Conservation (phyloP, 2,888 invertebrate species). For the Mythimna ferrago region DNA sequence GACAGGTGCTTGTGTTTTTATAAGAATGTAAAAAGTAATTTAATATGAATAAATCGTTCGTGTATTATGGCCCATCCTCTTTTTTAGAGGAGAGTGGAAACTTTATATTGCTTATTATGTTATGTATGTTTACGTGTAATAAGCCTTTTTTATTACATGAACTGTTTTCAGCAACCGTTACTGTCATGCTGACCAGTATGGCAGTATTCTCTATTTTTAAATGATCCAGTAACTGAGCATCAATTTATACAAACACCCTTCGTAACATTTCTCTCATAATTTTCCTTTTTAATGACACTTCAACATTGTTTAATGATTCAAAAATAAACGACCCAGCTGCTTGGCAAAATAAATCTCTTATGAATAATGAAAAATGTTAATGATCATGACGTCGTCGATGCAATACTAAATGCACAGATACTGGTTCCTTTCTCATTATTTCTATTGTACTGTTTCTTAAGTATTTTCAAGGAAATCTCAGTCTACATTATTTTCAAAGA, state of each 20-base stretch:
- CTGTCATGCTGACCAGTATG: too few relatives aligned
- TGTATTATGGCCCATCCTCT: too few relatives aligned
- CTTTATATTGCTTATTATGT: too few relatives aligned
- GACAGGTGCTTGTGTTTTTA: too few relatives aligned
- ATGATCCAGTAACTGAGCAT: neutral
- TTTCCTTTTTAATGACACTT: conserved; percentile 18
- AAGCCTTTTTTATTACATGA: too few relatives aligned
- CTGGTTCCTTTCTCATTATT: conserved; percentile 61
- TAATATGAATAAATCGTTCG: too few relatives aligned
- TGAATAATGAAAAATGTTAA: conserved; percentile 63
- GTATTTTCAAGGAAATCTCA: conserved; percentile 53
- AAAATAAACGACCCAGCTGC: conserved; percentile 23
- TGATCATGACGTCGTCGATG: conserved; percentile 50
- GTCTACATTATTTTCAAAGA: conserved; percentile 55
- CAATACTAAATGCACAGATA: conserved; percentile 44
- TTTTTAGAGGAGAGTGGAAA: too few relatives aligned
- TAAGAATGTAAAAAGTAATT: too few relatives aligned
- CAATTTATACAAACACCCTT: neutral
- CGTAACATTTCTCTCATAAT: neutral
- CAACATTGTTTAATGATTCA: conserved; percentile 16
- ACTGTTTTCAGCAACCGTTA: too few relatives aligned
- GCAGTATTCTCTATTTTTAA: too few relatives aligned
- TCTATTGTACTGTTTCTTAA: conserved; percentile 63
- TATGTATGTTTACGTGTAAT: too few relatives aligned
- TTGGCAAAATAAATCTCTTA: conserved; percentile 38